Evolutionary conservation across 2,113 vertebrate genomes (phyloP).

Genomic region (Mustelus asterias): DNA sequence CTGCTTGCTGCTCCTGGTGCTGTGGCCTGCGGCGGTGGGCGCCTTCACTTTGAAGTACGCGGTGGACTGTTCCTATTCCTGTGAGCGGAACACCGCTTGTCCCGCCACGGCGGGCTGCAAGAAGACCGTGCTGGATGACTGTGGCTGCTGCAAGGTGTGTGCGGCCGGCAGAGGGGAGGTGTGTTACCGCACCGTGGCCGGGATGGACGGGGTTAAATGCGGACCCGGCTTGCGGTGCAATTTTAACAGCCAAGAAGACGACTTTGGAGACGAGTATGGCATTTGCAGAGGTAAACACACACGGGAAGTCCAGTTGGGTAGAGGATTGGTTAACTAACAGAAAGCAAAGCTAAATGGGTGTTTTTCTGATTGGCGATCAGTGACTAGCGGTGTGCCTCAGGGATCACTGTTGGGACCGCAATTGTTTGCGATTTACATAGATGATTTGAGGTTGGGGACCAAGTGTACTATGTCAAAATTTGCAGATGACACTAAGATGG

Average conservation of each 20-base stretch:
- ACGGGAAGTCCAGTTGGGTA: background rate
- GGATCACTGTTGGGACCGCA: too few species aligned
- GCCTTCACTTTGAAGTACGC: constrained; percentile 67
- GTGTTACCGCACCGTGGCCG: constrained; percentile 92
- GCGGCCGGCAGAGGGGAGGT: constrained; percentile 81
- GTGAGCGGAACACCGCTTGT: constrained; percentile 64
- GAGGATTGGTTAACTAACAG: too few species aligned
- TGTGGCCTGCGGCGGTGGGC: constrained; percentile 53
- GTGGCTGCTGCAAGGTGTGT: constrained; percentile 90
- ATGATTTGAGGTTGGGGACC: too few species aligned
- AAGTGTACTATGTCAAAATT: too few species aligned
- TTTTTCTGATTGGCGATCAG: too few species aligned
- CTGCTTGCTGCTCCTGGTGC: constrained; percentile 49
- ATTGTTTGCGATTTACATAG: too few species aligned
- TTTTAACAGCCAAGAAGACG: constrained; percentile 92
- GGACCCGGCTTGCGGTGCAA: constrained; percentile 90
- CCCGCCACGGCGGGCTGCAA: constrained; percentile 67
- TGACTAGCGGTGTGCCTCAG: too few species aligned
- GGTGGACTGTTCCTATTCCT: constrained; percentile 83
- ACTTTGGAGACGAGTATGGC: constrained; percentile 93
- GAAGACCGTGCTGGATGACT: constrained; percentile 87
- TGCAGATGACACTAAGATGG: too few species aligned
- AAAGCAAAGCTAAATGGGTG: too few species aligned
- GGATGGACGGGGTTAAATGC: constrained; percentile 96
- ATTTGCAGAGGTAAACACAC: constrained; percentile 78